Percentiles rank a stretch among this genome's conserved stretches.
Conservation (phyloP, 1,140 invertebrate species). For the Polyergus mexicanus region DNA sequence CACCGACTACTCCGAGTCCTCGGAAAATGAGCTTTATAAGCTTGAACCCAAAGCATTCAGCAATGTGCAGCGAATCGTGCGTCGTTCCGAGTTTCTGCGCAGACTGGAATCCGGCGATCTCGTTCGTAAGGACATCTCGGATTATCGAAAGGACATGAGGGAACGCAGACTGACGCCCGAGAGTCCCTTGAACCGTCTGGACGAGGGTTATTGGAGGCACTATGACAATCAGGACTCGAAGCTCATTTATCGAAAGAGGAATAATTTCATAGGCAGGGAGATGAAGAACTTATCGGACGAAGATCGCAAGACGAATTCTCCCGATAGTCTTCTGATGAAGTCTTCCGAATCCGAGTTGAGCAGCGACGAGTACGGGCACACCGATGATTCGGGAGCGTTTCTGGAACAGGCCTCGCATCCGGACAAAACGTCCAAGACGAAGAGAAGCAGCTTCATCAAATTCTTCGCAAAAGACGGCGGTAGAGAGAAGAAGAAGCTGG, state of each 20-base stretch:
- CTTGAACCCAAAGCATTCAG: constrained; percentile 66
- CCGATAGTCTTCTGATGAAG: constrained; percentile 83
- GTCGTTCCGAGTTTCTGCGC: constrained; percentile 82
- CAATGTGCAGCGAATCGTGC: constrained; percentile 77
- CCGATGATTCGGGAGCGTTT: constrained; percentile 85
- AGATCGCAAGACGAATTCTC: constrained; percentile 84
- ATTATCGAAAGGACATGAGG: constrained; percentile 54
- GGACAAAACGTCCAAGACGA: constrained; percentile 71
- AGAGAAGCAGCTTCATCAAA: constrained; percentile 82
- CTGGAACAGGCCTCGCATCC: constrained; percentile 80
- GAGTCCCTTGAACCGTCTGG: constrained; percentile 48
- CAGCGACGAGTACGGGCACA: constrained; percentile 85
- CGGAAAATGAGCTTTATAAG: constrained; percentile 80
- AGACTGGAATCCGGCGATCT: constrained; percentile 75
- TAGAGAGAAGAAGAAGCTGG: constrained; percentile 68
- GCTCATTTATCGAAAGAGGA: constrained; percentile 56
- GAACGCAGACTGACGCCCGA: constrained; percentile 71
- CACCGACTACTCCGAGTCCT: constrained; percentile 82
- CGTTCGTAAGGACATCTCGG: constrained; percentile 31
- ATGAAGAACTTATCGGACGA: constrained; percentile 81
- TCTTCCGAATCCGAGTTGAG: constrained; percentile 84
- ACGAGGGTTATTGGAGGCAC: constrained; percentile 73
- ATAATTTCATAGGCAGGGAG: constrained; percentile 65
- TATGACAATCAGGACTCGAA: constrained; percentile 73
- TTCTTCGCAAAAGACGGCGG: constrained; percentile 82